Evolutionary conservation across 2,888 invertebrate genomes (phyloP).

Genomic region (Cyrtodaria siliqua): DNA sequence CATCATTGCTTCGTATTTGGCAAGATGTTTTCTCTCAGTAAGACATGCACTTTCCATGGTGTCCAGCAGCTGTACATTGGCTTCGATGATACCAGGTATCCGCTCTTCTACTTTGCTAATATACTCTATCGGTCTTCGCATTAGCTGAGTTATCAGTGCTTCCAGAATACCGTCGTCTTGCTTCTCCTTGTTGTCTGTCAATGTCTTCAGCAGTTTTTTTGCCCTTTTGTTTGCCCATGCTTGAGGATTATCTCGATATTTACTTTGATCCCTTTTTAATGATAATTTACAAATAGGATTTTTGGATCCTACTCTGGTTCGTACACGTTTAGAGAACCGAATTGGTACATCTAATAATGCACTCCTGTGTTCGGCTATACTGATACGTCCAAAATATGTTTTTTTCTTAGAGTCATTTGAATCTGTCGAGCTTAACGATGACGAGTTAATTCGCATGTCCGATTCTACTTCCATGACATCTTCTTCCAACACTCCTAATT

Average conservation of each 20-base stretch:
- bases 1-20: conserved; percentile 66
- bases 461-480: conserved; percentile 53
- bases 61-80: conserved; percentile 68
- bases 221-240: conserved; percentile 51
- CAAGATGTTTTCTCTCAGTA: conserved; percentile 47
- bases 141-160: conserved; percentile 46
- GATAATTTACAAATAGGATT: too few relatives aligned
- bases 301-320: too few relatives aligned
- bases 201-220: conserved; percentile 53
- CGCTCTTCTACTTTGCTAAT: conserved; percentile 49
- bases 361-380: too few relatives aligned
- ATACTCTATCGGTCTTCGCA: conserved; percentile 59
- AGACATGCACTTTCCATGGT: conserved; percentile 58
- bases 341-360: too few relatives aligned
- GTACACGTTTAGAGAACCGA: too few relatives aligned
- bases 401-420: too few relatives aligned
- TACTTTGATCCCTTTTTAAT: background rate
- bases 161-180: conserved; percentile 30
- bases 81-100: conserved; percentile 68
- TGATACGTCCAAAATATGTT: too few relatives aligned
- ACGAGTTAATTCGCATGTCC: conserved; percentile 18
- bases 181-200: conserved; percentile 23
- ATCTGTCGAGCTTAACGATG: conserved; percentile 2
- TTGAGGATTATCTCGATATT: conserved; percentile 48
- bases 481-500: conserved; percentile 67